phyloP scores from a whole-genome alignment of 2,113 vertebrate genomes.

The Polypterus bichir region DNA sequence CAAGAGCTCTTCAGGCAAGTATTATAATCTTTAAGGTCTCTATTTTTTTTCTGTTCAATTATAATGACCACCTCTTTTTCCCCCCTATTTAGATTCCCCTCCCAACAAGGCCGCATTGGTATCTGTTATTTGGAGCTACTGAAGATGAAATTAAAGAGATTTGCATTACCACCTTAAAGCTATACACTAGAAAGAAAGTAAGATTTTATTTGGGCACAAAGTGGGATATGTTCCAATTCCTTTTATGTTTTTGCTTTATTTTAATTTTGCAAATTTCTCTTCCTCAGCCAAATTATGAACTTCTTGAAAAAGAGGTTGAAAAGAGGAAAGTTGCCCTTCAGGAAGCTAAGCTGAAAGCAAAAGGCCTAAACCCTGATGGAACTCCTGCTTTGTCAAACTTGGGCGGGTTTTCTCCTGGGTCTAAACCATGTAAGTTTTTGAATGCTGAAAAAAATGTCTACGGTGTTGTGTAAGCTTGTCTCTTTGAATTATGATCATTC shows the following conservation, averaged over 20 bases:
- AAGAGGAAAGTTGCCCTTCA: constrained; percentile 84
- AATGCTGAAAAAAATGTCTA: not conserved
- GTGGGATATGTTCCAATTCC: not conserved
- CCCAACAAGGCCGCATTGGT: constrained; percentile 87
- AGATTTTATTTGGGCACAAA: not conserved
- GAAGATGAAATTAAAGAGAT: constrained; percentile 93
- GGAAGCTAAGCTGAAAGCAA: constrained; percentile 91
- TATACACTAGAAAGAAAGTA: constrained; percentile 92
- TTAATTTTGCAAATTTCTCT: not conserved
- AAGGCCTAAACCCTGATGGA: constrained; percentile 91
- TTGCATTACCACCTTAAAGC: constrained; percentile 78
- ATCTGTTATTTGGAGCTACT: constrained; percentile 77
- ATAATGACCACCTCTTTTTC: fast-evolving
- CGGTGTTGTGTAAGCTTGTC: not conserved
- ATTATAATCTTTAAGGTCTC: not conserved
- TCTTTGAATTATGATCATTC: not conserved
- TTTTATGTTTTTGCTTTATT: not conserved
- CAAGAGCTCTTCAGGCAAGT: constrained; percentile 81
- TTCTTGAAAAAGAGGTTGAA: constrained; percentile 92
- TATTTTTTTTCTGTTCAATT: not conserved
- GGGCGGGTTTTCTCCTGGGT: constrained; percentile 91
- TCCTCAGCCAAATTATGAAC: constrained; percentile 82
- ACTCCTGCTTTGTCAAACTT: constrained; percentile 81
- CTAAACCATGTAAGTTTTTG: constrained; percentile 70
- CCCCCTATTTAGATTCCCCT: constrained; percentile 63